phyloP scores from a whole-genome alignment of 2,113 vertebrate genomes.

The Labeo rohita region DNA sequence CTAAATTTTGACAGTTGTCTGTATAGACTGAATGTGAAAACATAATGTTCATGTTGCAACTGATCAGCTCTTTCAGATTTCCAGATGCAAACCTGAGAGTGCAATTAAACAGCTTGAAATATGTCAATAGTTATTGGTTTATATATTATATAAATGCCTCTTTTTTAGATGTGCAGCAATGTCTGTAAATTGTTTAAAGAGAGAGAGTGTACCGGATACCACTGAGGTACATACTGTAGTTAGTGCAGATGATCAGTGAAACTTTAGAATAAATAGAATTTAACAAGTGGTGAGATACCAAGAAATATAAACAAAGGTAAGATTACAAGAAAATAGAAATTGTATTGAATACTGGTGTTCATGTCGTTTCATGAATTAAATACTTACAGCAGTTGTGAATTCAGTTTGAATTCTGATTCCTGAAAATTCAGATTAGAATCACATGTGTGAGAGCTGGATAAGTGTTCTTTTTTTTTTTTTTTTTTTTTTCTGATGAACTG shows the following conservation, averaged over 20 bases:
- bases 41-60: neutral
- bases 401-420: neutral
- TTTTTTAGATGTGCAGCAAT: neutral
- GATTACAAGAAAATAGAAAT: neutral
- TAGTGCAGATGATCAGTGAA: neutral
- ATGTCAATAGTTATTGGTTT: neutral
- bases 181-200: neutral
- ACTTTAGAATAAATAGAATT: neutral
- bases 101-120: neutral
- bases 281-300: neutral
- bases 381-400: neutral
- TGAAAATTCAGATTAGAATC: neutral
- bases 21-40: neutral
- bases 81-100: neutral
- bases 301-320: too few relatives aligned
- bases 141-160: neutral
- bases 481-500: too few relatives aligned
- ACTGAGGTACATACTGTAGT: too few relatives aligned
- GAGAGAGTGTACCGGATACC: neutral
- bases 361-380: neutral
- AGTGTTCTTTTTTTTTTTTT: too few relatives aligned
- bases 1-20: neutral
- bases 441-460: too few relatives aligned
- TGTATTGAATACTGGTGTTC: neutral
- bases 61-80: neutral